Percentiles rank a stretch among this genome's conserved stretches.
Conservation (phyloP, 1,140 invertebrate species). For the Odontomachus brunneus region DNA sequence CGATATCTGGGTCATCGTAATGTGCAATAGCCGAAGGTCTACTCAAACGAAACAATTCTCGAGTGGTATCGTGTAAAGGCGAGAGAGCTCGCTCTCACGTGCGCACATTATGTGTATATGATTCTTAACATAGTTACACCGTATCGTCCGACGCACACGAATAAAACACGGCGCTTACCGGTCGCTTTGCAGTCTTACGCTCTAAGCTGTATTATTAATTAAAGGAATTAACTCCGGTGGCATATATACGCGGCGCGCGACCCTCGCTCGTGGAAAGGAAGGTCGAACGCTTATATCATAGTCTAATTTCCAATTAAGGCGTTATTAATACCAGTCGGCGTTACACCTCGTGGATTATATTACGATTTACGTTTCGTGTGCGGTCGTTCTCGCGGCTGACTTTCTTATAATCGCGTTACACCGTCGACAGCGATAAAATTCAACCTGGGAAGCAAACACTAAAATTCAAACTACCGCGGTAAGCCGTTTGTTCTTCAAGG, state of each 20-base stretch:
- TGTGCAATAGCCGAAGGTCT: background rate
- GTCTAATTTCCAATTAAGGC: conserved; percentile 72
- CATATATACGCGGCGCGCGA: conserved; percentile 20
- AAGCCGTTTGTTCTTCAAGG: background rate
- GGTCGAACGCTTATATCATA: conserved; percentile 60
- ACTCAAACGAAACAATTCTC: background rate
- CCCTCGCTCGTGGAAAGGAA: conserved; percentile 53
- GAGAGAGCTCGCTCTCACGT: background rate
- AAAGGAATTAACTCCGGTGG: conserved; percentile 38
- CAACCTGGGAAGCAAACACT: background rate
- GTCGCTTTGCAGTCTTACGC: conserved; percentile 34
- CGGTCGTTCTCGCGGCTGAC: background rate
- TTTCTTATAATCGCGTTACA: conserved; percentile 18
- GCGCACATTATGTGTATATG: background rate
- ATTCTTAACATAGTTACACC: conserved; percentile 6
- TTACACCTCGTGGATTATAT: conserved; percentile 65
- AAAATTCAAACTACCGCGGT: background rate
- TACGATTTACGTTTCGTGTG: conserved; percentile 65
- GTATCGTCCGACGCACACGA: background rate
- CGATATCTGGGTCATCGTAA: conserved; percentile 2
- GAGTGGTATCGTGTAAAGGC: background rate
- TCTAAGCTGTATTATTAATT: conserved; percentile 58
- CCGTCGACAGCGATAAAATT: background rate
- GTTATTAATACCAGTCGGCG: conserved; percentile 65
- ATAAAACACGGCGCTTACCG: conserved; percentile 3